These are phyloP conservation scores for Sarcophaga carnaria DNA, from an alignment of 2,888 invertebrate species.

Conservation along the genomic window DNA sequence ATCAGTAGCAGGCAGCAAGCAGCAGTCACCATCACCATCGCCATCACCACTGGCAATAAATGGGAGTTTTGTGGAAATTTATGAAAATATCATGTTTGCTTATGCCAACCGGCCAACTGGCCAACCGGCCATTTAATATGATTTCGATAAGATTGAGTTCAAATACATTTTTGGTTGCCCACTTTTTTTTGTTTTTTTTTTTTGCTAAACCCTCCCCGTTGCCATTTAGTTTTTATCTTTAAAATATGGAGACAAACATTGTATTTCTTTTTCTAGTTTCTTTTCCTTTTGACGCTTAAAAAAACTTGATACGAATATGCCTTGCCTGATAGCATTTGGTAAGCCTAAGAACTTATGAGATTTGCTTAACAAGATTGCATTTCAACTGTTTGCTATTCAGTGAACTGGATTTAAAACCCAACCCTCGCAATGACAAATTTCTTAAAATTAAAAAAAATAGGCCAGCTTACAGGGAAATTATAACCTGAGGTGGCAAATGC, in stretches of 20 bases:
- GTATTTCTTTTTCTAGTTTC: not conserved
- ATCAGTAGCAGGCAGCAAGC: not conserved
- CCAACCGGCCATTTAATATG: constrained; percentile 65
- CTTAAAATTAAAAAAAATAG: too few species aligned
- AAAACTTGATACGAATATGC: constrained; percentile 30
- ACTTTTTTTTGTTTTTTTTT: constrained; percentile 3
- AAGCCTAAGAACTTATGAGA: constrained; percentile 59
- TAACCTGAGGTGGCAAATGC: too few species aligned
- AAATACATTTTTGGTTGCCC: constrained; percentile 52
- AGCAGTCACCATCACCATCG: not conserved
- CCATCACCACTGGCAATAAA: constrained; percentile 62
- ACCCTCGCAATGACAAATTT: too few species aligned
- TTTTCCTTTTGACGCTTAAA: constrained; percentile 25
- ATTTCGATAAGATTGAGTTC: constrained; percentile 69
- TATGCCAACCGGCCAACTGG: constrained; percentile 23
- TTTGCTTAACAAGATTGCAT: constrained; percentile 49
- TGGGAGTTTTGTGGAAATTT: constrained; percentile 70
- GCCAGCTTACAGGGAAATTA: too few species aligned
- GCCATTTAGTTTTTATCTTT: constrained; percentile 8
- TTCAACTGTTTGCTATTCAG: too few species aligned
- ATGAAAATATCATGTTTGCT: constrained; percentile 71
- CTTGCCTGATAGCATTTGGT: not conserved
- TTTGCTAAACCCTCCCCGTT: not conserved
- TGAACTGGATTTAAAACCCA: too few species aligned
- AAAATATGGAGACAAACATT: constrained; percentile 53